Base-by-base conservation (phyloP, 2,888 invertebrate genomes). In the Melanophora roralis region DNA sequence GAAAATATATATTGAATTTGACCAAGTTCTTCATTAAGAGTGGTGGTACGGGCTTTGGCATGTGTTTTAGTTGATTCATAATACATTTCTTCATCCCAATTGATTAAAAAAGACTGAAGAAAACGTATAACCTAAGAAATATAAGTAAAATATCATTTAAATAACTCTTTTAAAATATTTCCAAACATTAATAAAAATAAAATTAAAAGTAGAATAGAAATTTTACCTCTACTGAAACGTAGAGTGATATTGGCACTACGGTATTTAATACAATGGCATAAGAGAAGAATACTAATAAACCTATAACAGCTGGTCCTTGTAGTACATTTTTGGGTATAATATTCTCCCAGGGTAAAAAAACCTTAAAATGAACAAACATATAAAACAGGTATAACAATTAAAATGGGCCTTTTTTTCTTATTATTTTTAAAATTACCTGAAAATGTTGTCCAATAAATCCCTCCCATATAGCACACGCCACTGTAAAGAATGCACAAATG, bases 1-100 rank as follows among this genome's bases (percentile, higher is more conserved):
- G 98, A 98, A 92, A 99, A 99, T 88, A 99, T 96, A 91, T 99
- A 99, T 91, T 99, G 98, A 86, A 99, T 98, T 92, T 99, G 98
- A 84, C 98, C 98, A 83, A 99, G 93, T 91, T 99, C 99, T 91
- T 99, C 99, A 90, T 99, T 99, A 73, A 99, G 92, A 34, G 99
- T 99, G 32, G 99, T 99, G 60, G 99, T 99, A 84, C 99, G 92
- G 73, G 98, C 97, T 91, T 96, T 97, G 82, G 98, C 98, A 84
- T 96, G 94, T 45, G 97, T 97, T 85, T 96, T 95, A 84, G 94
- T 94, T 89, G 95, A 94, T 84, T 95, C 95, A 90, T 98, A 95
- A 91, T 95, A 98, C 99, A 99, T 99, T 91, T 98, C 95, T 88
- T 96, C 95, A 91, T 99, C 99, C 97, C 98, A 99, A 91, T 99